Evolutionary conservation across 37 sponge, comb jelly and placozoan species (phyloP), one percentile per base, ranked within the genome.

Genomic region (Agelas oroides): DNA sequence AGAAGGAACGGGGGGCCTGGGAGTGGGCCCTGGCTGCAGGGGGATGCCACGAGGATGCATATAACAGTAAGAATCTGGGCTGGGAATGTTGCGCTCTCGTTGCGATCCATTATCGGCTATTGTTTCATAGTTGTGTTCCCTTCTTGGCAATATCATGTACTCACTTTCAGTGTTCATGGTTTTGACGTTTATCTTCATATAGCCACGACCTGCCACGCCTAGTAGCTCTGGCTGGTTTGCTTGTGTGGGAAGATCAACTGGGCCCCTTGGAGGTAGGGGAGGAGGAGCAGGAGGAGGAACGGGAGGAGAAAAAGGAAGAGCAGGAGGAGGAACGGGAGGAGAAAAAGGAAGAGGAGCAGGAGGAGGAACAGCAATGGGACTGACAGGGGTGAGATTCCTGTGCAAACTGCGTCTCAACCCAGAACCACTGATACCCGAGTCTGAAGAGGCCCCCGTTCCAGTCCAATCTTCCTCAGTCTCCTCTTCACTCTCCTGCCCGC

Each of bases 391-490:
- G 36, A 2, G 60, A 16, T 33, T 25, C n/a, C n/a, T n/a, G n/a
- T n/a, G n/a, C n/a, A n/a, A n/a, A n/a, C n/a, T n/a, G n/a, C 70
- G 36, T 69, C 37, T 25, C 15, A 36, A 35, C 15, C 18, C 36
- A 11, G n/a, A 23, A n/a, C 5, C 70, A 32, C 64, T 66, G 76
- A 84, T 66, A 5, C 53, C 70, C 30, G 70, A 68, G 30, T 80
- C 81, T 28, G 69, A 69, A 6, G 79, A 78, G 18, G 81, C 53
- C 37, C 81, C 81, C 0, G 81, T 80, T n/a, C 73, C 46, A 3
- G 53, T 71, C 69, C 81, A 70, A 32, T 80, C 81, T 11, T 69
- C 81, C 23, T 58, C 70, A 21, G 58, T 69, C 14, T 70, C 81
- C 23, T 67, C 46, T 23, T 80, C 81, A 33, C 81, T 67, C 53